Base-by-base conservation (phyloP, 2,113 vertebrate genomes). In the Alethe diademata region DNA sequence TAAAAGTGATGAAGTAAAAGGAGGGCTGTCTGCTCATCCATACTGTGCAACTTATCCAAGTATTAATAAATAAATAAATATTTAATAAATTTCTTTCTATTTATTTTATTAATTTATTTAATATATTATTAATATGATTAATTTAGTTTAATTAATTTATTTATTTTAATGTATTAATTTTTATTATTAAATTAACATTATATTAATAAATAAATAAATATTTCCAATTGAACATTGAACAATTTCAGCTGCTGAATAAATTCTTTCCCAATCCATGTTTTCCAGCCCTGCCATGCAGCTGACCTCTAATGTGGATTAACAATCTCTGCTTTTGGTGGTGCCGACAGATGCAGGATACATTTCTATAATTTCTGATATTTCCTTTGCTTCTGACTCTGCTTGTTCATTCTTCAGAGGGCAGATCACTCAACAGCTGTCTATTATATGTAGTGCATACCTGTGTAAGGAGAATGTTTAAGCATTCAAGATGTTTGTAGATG, bases 311-410 rank as follows among this genome's bases (percentile, higher is more conserved):
- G 2, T 69, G 86, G 47, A 80, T 89, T 76, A 75, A 83, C 70
- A 67, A 22, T 73, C 40, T 56, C 92, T 88, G 48, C n/a, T 76
- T 69, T 69, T 81, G 74, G 50, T 86, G 70, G 28, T 80, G 48
- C 15, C 51, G 80, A 72, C 64, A 91, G 62, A 93, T 96, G 78
- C n/a, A 90, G 93, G 72, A 90, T 43, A 54, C 58, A 72, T 83
- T 75, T 80, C 78, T 90, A 35, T 56, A 7, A 62, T 86, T 90
- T 90, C 47, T 96, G 74, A 64, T 96, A 45, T 88, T 94, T 96
- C 61, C 83, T 94, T 84, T 67, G 36, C 67, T 78, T 93, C 76
- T 96, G 57, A 75, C 42, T 90, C 60, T 80, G 10, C 57, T 71
- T 73, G 71, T 24, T 92, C 51, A 38, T 93, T 89, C 92, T 95